Conservation (phyloP, 2,113 vertebrate genomes). For the Sterrhoptilus dennistouni region DNA sequence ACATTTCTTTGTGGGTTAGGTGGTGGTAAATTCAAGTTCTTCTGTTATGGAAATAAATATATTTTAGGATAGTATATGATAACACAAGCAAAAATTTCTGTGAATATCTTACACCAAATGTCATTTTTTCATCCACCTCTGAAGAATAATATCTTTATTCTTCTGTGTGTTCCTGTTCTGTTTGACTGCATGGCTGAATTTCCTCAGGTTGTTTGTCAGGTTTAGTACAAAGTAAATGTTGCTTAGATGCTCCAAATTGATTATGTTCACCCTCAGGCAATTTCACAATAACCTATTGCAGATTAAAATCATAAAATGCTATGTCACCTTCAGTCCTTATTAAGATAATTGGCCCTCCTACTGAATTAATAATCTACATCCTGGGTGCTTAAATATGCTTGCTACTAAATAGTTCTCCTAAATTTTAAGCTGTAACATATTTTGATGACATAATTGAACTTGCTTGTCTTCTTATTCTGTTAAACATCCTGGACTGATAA, state of each 20-base stretch:
- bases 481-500: neutral
- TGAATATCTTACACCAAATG: neutral
- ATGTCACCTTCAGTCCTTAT: constrained; percentile 18
- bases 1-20: neutral
- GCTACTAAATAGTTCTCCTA: neutral
- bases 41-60: neutral
- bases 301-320: constrained; percentile 49
- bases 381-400: neutral
- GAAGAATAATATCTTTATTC: neutral
- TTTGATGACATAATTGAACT: neutral
- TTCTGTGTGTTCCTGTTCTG: neutral
- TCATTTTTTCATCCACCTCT: neutral
- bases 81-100: neutral
- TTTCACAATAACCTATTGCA: constrained; percentile 35
- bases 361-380: constrained; percentile 49
- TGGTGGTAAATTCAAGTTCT: neutral
- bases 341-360: constrained; percentile 36
- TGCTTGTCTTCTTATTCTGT: neutral
- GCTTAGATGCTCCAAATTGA: constrained; percentile 43
- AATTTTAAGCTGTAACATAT: neutral
- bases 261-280: constrained; percentile 29
- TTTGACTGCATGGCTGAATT: constrained; percentile 2
- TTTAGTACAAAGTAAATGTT: constrained; percentile 39
- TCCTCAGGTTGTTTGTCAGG: constrained; percentile 12
- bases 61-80: neutral